Conservation (phyloP, 2,113 vertebrate species). For the Heptranchias perlo region DNA sequence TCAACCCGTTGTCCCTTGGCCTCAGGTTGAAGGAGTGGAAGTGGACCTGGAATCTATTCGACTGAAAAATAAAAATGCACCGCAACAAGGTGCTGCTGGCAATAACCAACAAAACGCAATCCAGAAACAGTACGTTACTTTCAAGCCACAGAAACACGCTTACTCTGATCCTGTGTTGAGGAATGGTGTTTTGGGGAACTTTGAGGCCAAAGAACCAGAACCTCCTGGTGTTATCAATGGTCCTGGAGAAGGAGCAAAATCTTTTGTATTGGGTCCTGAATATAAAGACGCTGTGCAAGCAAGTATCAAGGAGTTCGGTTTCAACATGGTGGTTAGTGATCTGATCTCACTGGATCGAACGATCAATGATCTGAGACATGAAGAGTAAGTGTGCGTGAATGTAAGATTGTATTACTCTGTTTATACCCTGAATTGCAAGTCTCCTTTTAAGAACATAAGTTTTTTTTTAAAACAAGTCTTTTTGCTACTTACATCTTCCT, state of each 20-base stretch:
- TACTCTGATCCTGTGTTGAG: conserved; percentile 76
- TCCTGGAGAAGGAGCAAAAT: conserved; percentile 85
- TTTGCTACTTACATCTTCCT: background rate
- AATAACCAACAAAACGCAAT: conserved; percentile 76
- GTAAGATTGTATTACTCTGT: background rate
- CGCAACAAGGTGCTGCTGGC: conserved; percentile 47
- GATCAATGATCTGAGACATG: conserved; percentile 82
- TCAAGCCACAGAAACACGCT: conserved; percentile 75
- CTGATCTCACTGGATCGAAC: conserved; percentile 95
- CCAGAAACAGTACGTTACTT: conserved; percentile 87
- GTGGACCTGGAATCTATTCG: conserved; percentile 90
- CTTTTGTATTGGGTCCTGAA: conserved; percentile 81
- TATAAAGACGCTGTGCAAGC: conserved; percentile 83
- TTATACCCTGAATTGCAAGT: background rate
- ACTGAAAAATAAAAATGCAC: conserved; percentile 67
- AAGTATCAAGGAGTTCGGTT: conserved; percentile 96
- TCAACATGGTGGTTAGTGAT: conserved; percentile 98
- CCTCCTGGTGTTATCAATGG: conserved; percentile 75
- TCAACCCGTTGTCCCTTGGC: conserved; percentile 92
- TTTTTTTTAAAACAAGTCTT: too few species aligned
- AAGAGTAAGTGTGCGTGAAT: conserved; percentile 76
- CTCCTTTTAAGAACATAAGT: too few species aligned
- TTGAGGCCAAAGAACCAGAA: conserved; percentile 85
- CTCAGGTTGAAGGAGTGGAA: conserved; percentile 93
- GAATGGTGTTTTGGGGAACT: conserved; percentile 77